A percentile compares a stretch with the other conserved stretches of the same genome.
Conservation (phyloP, 2,797 vertebrate species). For the Triplophysa bombifrons region DNA sequence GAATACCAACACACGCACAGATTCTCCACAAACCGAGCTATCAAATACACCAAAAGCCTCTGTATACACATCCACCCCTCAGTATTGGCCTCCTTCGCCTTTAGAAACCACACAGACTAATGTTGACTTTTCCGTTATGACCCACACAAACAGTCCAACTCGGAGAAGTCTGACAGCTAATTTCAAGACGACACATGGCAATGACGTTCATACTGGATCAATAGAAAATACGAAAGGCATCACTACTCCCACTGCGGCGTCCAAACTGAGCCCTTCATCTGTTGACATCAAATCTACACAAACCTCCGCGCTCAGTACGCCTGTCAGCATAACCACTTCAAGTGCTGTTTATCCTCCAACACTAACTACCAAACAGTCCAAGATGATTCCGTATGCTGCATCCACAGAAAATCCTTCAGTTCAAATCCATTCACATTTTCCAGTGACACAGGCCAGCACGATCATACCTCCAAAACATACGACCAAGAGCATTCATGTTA, state of each 20-base stretch:
- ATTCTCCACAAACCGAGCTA: neutral
- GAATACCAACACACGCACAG: neutral
- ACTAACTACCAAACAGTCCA: neutral
- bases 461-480: neutral
- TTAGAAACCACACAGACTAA: neutral
- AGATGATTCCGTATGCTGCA: conserved; percentile 1
- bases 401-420: conserved; percentile 17
- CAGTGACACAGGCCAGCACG: conserved; percentile 2
- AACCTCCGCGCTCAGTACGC: conserved; percentile 1
- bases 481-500: conserved; percentile 29
- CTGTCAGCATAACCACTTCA: neutral
- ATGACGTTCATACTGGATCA: neutral
- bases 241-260: neutral
- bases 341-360: neutral
- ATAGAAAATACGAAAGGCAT: neutral
- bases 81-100: neutral
- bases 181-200: conserved; percentile 7
- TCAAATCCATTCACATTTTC: conserved; percentile 19
- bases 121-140: neutral
- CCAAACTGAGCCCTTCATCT: neutral
- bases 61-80: conserved; percentile 21
- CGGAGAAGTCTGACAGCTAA: neutral
- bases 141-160: conserved; percentile 9
- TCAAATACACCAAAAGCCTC: conserved; percentile 10
- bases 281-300: conserved; percentile 3